Evolutionary conservation across 92 coral and sea anemone genomes (phyloP), one percentile per base, ranked within the genome.

Genomic region (Chrysogorgia sp.): DNA sequence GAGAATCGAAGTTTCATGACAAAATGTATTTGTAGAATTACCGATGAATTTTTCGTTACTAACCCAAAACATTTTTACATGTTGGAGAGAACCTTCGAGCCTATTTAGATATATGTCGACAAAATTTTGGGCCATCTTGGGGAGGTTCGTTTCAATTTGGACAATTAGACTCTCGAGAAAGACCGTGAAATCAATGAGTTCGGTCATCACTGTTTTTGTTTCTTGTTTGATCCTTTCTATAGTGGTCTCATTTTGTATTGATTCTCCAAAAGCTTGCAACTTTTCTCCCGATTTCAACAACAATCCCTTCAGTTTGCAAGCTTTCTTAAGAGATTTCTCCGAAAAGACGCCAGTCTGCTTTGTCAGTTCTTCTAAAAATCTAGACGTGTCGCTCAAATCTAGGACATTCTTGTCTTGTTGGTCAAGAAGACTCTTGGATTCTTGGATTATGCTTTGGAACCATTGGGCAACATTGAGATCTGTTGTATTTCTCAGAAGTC

Each of bases 371-470:
- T 88, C 81, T 78, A 94, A 84, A 56, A 94, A 94, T 59, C 87
- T 92, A 3, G 98, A 80, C 12, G 92, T 83, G 33, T 94, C 97
- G 48, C 92, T 90, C 28, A 96, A 91, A 55, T 88, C 90, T 17
- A 91, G 49, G 12, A 92, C 81, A 63, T 92, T 89, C 34, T 77
- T 74, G 77, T 83, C 88, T 10, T 90, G 85, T 26, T 49, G 48
- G 59, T 90, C 90, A 1, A 96, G 69, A 13, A 83, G 43, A 9
- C 84, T 53, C 20, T 80, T 76, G 3, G 92, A 78, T 20, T 81
- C 82, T 6, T 79, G 67, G 1, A 96, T 75, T 30, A 96, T 82
- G 45, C 87, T 91, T 63, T 83, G 75, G 1, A 96, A 75, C 65
- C 83, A 58, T 32, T 72, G 64, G 3, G 52, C 64, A 52, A 72